Base-by-base conservation (phyloP, 2,113 vertebrate species). In the Merops nubicus region DNA sequence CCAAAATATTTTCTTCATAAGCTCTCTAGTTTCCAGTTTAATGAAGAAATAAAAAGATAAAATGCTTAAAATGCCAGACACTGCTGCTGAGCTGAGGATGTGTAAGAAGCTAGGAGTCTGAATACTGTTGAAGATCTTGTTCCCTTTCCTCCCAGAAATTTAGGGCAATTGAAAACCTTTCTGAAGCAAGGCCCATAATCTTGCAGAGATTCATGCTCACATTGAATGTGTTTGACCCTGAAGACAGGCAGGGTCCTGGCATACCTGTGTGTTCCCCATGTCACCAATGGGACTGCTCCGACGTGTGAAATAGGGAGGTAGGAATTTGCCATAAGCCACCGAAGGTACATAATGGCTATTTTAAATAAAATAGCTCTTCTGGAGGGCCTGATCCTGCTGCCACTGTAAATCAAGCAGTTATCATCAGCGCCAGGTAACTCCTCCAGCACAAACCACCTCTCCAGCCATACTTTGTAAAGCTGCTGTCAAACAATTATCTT, bases 401-500 rank as follows among this genome's bases (percentile, higher is more conserved):
- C 53, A 18, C 15, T 62, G 64, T 50, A 40, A 74, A 53, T 67
- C 69, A 56, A 76, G 42, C 53, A 85, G 70, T 68, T 77, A 76
- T 50, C 72, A 59, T 45, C 68, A 56, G 68, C 5, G 54, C 72
- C 38, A 33, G 2, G 3, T 29, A 86, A 76, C 29, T 86, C 63
- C 89, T 95, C 89, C 78, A 1, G 6, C 40, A 62, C 51, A 73
- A 94, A 86, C 56, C 88, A 83, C 50, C 88, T 92, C 94, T 94
- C 85, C 64, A 93, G 92, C 72, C 90, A 86, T 47, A n/a, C 51
- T 90, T 94, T 63, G 86, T 62, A 90, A 93, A 95, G 84, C 62
- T 96, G 69, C 70, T 86, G 63, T 69, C 47, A 79, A 96, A 95
- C 93, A 95, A 80, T 80, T 80, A 91, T 53, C 57, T 65, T 15